Evolutionary conservation across 2,113 vertebrate genomes (phyloP).

Genomic region (Leptosomus discolor): DNA sequence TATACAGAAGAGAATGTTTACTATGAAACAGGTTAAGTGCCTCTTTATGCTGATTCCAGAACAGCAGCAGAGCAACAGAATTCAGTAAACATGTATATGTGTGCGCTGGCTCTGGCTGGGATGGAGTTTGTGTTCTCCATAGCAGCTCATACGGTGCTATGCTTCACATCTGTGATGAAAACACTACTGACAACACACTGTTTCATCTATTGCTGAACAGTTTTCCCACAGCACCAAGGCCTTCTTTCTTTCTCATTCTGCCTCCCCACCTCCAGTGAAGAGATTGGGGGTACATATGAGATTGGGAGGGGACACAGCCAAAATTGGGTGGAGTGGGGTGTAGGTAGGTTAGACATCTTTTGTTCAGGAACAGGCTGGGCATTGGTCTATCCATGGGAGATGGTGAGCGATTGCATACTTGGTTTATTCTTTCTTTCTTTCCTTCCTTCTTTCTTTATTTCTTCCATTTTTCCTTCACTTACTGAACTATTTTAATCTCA

Average conservation of each 20-base stretch:
- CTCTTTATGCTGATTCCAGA: neutral
- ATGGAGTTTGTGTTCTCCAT: neutral
- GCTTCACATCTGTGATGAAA: neutral
- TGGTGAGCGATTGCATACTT: neutral
- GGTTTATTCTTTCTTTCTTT: neutral
- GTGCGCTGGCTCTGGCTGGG: neutral
- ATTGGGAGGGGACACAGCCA: too few relatives aligned
- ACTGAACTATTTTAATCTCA: neutral
- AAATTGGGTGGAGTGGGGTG: neutral
- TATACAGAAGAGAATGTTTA: neutral
- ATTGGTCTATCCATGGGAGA: neutral
- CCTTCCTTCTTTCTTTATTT: neutral
- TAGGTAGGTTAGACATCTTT: neutral
- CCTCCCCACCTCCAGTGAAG: fast-evolving
- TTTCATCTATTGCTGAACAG: neutral
- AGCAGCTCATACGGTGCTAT: neutral
- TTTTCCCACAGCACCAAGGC: neutral
- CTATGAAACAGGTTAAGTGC: neutral
- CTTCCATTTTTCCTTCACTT: neutral
- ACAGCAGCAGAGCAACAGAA: neutral
- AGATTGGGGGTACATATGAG: neutral
- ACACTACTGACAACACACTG: neutral
- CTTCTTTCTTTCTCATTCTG: neutral
- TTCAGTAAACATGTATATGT: neutral
- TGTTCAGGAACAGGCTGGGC: neutral